Conservation (phyloP, 2,797 vertebrate species). For the Carduelis carduelis region DNA sequence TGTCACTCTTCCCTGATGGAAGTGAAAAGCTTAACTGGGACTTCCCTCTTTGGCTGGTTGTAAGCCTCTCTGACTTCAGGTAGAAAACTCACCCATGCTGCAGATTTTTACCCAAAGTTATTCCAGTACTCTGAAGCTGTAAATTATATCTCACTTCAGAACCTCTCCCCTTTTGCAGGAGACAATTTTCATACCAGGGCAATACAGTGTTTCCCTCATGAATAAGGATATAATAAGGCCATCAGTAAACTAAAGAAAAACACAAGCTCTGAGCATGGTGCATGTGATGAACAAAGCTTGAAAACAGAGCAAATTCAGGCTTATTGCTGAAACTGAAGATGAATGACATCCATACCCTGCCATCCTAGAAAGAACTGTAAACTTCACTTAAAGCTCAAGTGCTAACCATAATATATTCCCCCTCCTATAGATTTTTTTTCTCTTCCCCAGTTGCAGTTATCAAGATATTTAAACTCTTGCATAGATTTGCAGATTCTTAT, state of each 20-base stretch:
- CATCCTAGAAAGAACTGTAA: neutral
- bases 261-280: neutral
- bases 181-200: neutral
- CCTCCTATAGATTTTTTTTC: neutral
- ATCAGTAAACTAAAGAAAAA: neutral
- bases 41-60: neutral
- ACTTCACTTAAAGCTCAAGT: neutral
- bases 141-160: neutral
- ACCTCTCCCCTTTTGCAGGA: neutral
- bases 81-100: neutral
- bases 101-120: neutral
- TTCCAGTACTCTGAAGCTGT: neutral
- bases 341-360: neutral
- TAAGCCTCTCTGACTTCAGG: neutral
- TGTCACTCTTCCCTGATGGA: neutral
- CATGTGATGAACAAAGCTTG: neutral
- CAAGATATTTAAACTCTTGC: neutral
- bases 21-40: neutral
- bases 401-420: neutral
- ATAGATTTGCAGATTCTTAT: neutral
- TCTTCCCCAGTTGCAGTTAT: neutral
- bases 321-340: conserved; percentile 2
- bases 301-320: neutral
- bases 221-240: neutral
- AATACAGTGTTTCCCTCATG: neutral